phyloP scores from a whole-genome alignment of 2,797 vertebrate genomes.

The Brotula barbata region DNA sequence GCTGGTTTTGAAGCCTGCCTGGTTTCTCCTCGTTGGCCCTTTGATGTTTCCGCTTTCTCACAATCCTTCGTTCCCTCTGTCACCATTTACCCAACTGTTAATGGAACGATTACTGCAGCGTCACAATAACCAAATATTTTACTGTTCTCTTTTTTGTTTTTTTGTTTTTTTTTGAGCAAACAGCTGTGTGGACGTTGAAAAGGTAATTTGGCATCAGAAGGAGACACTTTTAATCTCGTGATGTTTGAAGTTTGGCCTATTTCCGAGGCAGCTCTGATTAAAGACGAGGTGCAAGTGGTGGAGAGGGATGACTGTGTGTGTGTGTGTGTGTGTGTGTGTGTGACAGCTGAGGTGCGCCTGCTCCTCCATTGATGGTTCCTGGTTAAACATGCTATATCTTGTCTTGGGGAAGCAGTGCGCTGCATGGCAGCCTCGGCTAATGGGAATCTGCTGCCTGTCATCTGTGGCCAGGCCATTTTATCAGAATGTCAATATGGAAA shows the following conservation, averaged over 20 bases:
- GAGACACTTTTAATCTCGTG: constrained; percentile 54
- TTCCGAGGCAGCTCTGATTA: constrained; percentile 55
- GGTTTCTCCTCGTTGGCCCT: constrained; percentile 49
- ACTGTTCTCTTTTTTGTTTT: constrained; percentile 4
- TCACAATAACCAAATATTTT: constrained; percentile 30
- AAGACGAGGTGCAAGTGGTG: constrained; percentile 35
- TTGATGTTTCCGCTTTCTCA: constrained; percentile 53
- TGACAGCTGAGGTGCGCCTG: constrained; percentile 45
- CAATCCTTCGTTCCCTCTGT: constrained; percentile 49
- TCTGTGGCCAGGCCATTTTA: constrained; percentile 63
- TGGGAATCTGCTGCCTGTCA: constrained; percentile 70
- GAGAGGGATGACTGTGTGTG: constrained; percentile 4
- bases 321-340: constrained; percentile 1
- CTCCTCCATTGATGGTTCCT: constrained; percentile 35
- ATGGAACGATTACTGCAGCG: constrained; percentile 56
- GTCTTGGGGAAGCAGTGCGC: constrained; percentile 40
- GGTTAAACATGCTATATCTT: constrained; percentile 56
- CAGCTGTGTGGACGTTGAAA: constrained; percentile 26
- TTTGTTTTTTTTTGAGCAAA: constrained; percentile 35
- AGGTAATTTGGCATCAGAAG: constrained; percentile 43
- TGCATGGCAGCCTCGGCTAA: constrained; percentile 60
- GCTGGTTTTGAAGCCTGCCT: constrained; percentile 30
- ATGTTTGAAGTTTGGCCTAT: constrained; percentile 61
- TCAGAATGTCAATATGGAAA: constrained; percentile 65
- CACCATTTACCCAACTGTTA: constrained; percentile 58